phyloP scores from a whole-genome alignment of 1,140 invertebrate genomes.

The Solenopsis invicta region DNA sequence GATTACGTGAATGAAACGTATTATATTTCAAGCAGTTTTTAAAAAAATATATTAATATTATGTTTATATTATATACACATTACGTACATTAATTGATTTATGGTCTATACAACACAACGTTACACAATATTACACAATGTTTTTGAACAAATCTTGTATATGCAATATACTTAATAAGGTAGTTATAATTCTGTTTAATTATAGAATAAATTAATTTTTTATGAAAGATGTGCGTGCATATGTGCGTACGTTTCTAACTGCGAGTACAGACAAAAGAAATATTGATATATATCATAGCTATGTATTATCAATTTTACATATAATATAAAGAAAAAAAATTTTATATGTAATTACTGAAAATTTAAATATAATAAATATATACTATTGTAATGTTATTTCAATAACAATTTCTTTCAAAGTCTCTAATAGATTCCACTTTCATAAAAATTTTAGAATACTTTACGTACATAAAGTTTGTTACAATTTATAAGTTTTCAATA shows the following conservation, averaged over 20 bases:
- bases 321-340: background rate
- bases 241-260: background rate
- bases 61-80: constrained; percentile 25
- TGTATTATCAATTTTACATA: too few relatives aligned
- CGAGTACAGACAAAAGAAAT: background rate
- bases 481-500: too few relatives aligned
- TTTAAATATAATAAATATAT: background rate
- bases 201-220: constrained; percentile 26
- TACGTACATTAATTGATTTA: constrained; percentile 12
- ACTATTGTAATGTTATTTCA: background rate
- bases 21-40: constrained; percentile 37
- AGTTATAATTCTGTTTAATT: constrained; percentile 1
- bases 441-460: constrained; percentile 9
- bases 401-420: background rate
- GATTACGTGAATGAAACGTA: constrained; percentile 8
- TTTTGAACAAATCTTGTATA: background rate
- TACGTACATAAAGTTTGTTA: background rate
- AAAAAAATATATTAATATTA: constrained; percentile 56
- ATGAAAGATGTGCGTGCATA: background rate
- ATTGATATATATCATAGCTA: background rate
- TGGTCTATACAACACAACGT: background rate
- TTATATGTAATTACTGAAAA: background rate
- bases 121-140: too few relatives aligned
- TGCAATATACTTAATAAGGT: constrained; percentile 4
- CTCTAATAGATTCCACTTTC: background rate